Base-by-base conservation (phyloP, 2,113 vertebrate genomes). In the Hydrochoerus hydrochaeris region DNA sequence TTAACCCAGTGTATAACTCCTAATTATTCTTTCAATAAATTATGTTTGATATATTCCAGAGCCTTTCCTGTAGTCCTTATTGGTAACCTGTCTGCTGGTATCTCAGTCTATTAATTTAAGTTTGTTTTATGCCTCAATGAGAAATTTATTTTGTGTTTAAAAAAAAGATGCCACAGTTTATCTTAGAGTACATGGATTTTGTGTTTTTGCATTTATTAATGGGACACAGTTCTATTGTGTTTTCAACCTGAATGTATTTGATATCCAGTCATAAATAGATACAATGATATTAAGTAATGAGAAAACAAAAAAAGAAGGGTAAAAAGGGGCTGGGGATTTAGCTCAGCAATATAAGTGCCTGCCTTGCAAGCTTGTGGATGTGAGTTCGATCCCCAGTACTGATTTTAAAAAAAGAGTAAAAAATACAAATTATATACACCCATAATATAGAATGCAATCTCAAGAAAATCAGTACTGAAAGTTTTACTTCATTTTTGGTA, bases 111-210 rank as follows among this genome's bases (percentile, higher is more conserved):
- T n/a, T 86, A 60, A 91, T 41, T 32, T 91, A 69, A 77, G 19
- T n/a, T 92, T 71, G 3, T 88, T 84, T 93, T 58, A 46, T 52
- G 14, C 58, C 14, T 22, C 46, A 46, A 44, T 41, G 44, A 65
- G 69, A 95, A 83, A 30, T 11, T 80, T 12, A 30, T 11, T 80
- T 12, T 84, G 32, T 12, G 80, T 82, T 88, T 88, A 38, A 95
- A 85, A 77, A 88, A 85, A 88, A 85, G 80, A 57, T n/a, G 38
- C 4, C 16, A 89, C 41, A 52, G 1, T 88, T 73, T 85, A 71
- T 65, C 26, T 85, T 85, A 30, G 54, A 88, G 81, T 88, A 81
- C 65, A 88, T 91, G 52, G 49, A 65, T 52, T 85, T 91, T 88
- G 93, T 22, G 81, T 62, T 85, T 81, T 88, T 58, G 17, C 30